Percentiles rank a stretch among this genome's conserved stretches.
These are phyloP conservation scores for Tanytarsus gracilentus DNA, from an alignment of 2,888 invertebrate genomes.

Conservation along the genomic window DNA sequence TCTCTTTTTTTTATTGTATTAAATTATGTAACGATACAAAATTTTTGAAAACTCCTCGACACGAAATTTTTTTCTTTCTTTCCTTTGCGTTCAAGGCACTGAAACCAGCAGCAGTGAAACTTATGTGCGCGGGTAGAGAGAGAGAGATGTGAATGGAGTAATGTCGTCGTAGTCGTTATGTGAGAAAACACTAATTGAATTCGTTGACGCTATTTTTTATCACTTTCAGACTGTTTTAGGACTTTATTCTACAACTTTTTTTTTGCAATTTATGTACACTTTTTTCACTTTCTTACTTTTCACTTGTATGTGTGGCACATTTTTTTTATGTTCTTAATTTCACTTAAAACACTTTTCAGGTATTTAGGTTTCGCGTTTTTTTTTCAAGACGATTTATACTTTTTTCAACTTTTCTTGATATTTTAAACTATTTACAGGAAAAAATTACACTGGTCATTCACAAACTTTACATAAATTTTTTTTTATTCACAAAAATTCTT, in stretches of 20 bases:
- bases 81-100: background rate
- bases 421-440: background rate
- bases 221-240: background rate
- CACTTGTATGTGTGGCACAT: background rate
- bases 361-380: conserved; percentile 11
- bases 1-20: conserved; percentile 27
- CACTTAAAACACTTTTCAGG: background rate
- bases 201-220: conserved; percentile 1
- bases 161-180: background rate
- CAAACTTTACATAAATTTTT: background rate
- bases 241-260: no score
- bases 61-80: background rate
- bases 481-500: background rate
- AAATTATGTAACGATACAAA: conserved; percentile 25
- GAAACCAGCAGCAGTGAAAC: no score
- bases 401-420: background rate
- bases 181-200: conserved; percentile 2
- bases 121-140: background rate
- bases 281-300: background rate
- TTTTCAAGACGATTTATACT: conserved; percentile 4
- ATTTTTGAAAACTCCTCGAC: conserved; percentile 7
- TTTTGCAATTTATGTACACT: background rate
- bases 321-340: conserved; percentile 3
- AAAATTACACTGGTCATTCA: background rate
- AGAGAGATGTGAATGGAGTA: conserved; percentile 1